Percentiles rank a stretch among this genome's conserved stretches.
These are phyloP conservation scores for Xenentodon cancila DNA, from an alignment of 2,797 vertebrate species.

Conservation along the genomic window DNA sequence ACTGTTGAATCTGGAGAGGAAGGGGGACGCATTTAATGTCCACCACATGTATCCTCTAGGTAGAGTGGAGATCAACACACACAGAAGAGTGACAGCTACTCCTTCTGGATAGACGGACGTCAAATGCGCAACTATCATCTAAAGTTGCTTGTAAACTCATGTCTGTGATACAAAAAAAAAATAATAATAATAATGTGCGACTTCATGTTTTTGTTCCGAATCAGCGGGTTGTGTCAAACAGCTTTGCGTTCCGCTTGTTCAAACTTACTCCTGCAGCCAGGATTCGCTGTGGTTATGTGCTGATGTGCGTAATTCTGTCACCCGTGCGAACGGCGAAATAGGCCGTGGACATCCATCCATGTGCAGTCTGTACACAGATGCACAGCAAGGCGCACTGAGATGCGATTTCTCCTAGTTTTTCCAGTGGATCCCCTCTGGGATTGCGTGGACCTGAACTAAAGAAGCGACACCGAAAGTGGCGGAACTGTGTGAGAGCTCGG, in stretches of 20 bases:
- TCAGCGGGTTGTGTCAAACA: slow-evolving; percentile 3
- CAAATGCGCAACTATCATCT: slow-evolving; percentile 24
- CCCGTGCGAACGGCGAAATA: slow-evolving; percentile 30
- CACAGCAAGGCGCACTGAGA: slow-evolving; percentile 53
- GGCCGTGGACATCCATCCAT: slow-evolving; percentile 28
- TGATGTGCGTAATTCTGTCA: slow-evolving; percentile 23
- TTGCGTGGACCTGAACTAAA: slow-evolving; percentile 31
- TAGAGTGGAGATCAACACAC: slow-evolving; percentile 25
- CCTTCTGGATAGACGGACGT: slow-evolving; percentile 41
- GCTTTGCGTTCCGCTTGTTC: neutral
- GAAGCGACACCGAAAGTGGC: slow-evolving; percentile 19
- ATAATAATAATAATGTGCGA: no score
- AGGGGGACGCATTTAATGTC: slow-evolving; percentile 52
- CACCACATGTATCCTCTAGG: slow-evolving; percentile 56
- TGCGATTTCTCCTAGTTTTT: slow-evolving; percentile 60
- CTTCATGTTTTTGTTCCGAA: neutral
- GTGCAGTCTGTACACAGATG: slow-evolving; percentile 39
- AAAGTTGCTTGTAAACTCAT: slow-evolving; percentile 46
- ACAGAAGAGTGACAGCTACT: slow-evolving; percentile 31
- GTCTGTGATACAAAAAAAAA: neutral
- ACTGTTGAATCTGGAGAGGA: slow-evolving; percentile 67
- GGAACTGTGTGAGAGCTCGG: slow-evolving; percentile 47
- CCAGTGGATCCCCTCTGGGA: slow-evolving; percentile 36
- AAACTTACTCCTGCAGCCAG: slow-evolving; percentile 16
- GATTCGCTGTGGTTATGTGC: slow-evolving; percentile 3